phyloP scores from a whole-genome alignment of 2,888 invertebrate genomes.

The Dinocampus coccinellae region DNA sequence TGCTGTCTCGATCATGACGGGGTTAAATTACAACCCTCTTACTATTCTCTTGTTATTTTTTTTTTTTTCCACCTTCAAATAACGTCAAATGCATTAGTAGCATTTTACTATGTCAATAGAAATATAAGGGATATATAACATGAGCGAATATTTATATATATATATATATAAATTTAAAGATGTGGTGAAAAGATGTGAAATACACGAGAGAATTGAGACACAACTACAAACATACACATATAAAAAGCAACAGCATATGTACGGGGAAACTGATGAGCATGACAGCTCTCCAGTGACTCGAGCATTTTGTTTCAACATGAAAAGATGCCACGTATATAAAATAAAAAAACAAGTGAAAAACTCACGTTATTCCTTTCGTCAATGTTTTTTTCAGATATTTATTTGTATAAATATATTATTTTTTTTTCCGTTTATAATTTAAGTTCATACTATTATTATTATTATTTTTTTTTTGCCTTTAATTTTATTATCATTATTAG shows the following conservation, averaged over 20 bases:
- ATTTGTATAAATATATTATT: too few relatives aligned
- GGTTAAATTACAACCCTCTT: constrained; percentile 13
- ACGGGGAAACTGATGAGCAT: constrained; percentile 35
- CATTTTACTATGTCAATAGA: background rate
- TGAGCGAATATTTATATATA: background rate
- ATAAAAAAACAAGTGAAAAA: constrained; percentile 22
- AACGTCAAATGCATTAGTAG: constrained; percentile 7
- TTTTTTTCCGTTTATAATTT: too few relatives aligned
- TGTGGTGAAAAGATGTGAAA: constrained; percentile 1
- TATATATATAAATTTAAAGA: background rate
- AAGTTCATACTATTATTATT: background rate
- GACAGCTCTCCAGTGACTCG: constrained; percentile 39
- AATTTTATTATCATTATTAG: too few relatives aligned
- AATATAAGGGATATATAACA: background rate
- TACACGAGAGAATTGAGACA: background rate
- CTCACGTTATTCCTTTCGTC: constrained; percentile 5
- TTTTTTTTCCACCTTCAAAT: constrained; percentile 8
- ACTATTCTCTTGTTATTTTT: background rate
- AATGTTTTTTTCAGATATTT: constrained; percentile 7
- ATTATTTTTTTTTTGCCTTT: too few relatives aligned
- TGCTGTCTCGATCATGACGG: constrained; percentile 25
- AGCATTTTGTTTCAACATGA: constrained; percentile 35
- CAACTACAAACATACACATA: background rate
- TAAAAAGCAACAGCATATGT: too few relatives aligned
- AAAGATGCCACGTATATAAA: constrained; percentile 7